Conservation (phyloP, 2,797 vertebrate species). For the Danionella dracula region DNA sequence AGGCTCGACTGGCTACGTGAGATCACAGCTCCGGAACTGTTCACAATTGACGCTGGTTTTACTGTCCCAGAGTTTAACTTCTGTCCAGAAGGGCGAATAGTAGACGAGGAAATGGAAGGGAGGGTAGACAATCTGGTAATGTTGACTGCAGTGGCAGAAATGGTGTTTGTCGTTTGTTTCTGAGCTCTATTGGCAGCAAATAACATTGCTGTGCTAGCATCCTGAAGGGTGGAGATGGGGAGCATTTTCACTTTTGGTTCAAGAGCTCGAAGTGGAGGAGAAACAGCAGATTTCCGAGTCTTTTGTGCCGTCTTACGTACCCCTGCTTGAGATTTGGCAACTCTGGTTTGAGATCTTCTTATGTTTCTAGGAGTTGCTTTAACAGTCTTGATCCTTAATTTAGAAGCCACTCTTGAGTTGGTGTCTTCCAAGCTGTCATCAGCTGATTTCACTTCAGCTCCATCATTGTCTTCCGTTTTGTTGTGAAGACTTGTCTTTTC, state of each 20-base stretch:
- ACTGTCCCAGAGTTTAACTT: slow-evolving; percentile 71
- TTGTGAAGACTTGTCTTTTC: slow-evolving; percentile 10
- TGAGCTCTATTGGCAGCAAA: slow-evolving; percentile 76
- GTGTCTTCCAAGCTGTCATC: background rate
- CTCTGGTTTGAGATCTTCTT: slow-evolving; percentile 76
- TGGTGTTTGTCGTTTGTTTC: slow-evolving; percentile 61
- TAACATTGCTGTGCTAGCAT: slow-evolving; percentile 77
- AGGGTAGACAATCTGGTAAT: slow-evolving; percentile 73
- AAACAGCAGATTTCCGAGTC: slow-evolving; percentile 51
- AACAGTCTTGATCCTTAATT: slow-evolving; percentile 79
- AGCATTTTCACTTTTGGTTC: slow-evolving; percentile 61
- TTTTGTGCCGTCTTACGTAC: slow-evolving; percentile 43
- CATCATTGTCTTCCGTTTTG: background rate
- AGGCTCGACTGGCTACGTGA: slow-evolving; percentile 90
- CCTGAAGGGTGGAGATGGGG: slow-evolving; percentile 72
- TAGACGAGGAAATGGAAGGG: slow-evolving; percentile 60
- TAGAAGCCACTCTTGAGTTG: background rate
- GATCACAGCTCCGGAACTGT: slow-evolving; percentile 79
- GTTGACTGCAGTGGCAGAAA: slow-evolving; percentile 77
- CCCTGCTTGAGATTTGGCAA: slow-evolving; percentile 57
- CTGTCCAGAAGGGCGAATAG: slow-evolving; percentile 59
- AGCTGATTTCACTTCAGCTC: background rate
- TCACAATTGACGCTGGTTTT: slow-evolving; percentile 74
- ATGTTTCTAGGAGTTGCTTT: slow-evolving; percentile 80
- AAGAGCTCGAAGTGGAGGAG: slow-evolving; percentile 28